Conservation (phyloP, 2,113 vertebrate species). For the Smithornis capensis region DNA sequence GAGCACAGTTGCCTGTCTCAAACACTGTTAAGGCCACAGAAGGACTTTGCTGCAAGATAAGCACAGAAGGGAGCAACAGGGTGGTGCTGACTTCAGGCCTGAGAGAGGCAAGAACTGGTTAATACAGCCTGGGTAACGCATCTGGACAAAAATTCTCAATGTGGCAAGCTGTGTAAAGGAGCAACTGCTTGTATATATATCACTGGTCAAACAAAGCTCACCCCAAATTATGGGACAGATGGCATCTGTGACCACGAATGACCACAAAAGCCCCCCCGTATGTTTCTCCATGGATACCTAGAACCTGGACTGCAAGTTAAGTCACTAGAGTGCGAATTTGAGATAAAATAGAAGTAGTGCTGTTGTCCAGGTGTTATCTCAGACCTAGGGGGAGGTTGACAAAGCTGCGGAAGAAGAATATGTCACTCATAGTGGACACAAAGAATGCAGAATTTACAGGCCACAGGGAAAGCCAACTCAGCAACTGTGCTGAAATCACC, state of each 20-base stretch:
- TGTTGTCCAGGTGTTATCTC: not conserved
- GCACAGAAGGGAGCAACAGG: not conserved
- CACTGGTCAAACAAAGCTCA: not conserved
- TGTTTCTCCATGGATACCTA: not conserved
- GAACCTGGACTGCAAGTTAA: not conserved
- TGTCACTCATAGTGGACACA: not conserved
- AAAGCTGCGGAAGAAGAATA: not conserved
- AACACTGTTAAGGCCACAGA: not conserved
- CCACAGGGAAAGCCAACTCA: not conserved
- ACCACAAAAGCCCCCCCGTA: not conserved
- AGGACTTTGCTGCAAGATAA: not conserved
- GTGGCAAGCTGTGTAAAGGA: not conserved
- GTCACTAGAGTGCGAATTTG: not conserved
- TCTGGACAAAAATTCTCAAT: not conserved
- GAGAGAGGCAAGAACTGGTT: not conserved
- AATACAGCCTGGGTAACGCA: rapidly evolving
- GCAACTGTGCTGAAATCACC: not conserved
- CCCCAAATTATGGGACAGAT: not conserved
- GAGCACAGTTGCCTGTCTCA: not conserved
- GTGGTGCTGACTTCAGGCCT: not conserved
- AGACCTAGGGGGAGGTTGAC: not conserved
- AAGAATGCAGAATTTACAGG: not conserved
- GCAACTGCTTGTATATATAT: not conserved
- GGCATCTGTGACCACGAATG: not conserved
- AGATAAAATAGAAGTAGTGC: not conserved